These are phyloP conservation scores for Nycticryphes semicollaris DNA, from an alignment of 2,113 vertebrate genomes.

Conservation along the genomic window DNA sequence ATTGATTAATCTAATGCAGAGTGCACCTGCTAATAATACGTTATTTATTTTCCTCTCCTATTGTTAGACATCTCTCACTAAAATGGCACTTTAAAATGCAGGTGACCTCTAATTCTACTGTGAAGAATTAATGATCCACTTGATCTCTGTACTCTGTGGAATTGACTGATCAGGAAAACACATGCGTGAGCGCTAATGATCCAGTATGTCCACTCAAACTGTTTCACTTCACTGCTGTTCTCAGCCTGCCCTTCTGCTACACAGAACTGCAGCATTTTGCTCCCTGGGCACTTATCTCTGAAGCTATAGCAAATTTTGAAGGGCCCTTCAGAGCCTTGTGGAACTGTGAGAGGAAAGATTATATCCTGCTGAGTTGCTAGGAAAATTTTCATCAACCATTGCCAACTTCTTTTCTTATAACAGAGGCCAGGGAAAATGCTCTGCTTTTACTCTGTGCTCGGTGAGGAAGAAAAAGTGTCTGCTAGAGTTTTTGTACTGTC, in stretches of 20 bases:
- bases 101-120: slow-evolving; percentile 6
- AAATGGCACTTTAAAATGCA: slow-evolving; percentile 4
- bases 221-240: background rate
- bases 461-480: background rate
- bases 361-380: slow-evolving; percentile 20
- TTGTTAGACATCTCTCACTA: background rate
- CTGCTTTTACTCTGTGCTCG: background rate
- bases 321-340: slow-evolving; percentile 16
- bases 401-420: slow-evolving; percentile 1
- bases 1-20: background rate
- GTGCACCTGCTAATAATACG: background rate
- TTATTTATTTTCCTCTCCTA: background rate
- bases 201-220: background rate
- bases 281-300: background rate
- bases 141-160: background rate
- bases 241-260: background rate
- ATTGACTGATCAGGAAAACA: background rate
- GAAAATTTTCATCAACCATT: slow-evolving; percentile 17
- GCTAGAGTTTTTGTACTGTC: slow-evolving; percentile 1
- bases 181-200: background rate
- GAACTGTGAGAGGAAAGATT: slow-evolving; percentile 14
- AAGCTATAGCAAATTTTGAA: slow-evolving; percentile 21
- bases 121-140: slow-evolving; percentile 30
- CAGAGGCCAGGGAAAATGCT: background rate
- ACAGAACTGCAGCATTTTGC: background rate